These are phyloP conservation scores for Noctua janthe DNA, from an alignment of 2,888 invertebrate species.

Conservation along the genomic window DNA sequence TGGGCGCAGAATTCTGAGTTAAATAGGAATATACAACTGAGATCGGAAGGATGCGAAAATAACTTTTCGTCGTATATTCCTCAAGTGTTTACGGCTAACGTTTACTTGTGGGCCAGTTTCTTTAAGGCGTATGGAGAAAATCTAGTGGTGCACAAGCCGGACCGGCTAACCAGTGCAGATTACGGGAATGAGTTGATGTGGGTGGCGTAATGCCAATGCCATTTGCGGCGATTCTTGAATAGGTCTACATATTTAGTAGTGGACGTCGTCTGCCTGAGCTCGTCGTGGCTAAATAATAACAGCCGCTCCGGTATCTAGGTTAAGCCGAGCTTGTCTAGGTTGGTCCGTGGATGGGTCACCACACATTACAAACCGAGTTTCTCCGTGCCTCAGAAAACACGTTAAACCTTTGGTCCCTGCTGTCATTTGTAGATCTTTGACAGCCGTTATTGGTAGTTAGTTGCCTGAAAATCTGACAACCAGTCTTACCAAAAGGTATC, in stretches of 20 bases:
- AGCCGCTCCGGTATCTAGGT: background rate
- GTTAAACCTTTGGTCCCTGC: background rate
- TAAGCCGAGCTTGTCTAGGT: background rate
- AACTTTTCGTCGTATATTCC: background rate
- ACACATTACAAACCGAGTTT: background rate
- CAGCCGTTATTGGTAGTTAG: too few relatives aligned
- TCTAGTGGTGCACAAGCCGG: background rate
- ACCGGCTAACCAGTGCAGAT: background rate
- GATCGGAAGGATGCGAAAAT: background rate
- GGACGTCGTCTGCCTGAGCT: background rate
- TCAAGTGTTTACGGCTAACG: background rate
- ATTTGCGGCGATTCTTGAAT: background rate
- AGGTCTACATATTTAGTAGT: background rate
- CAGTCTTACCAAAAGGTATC: background rate
- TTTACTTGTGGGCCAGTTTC: background rate
- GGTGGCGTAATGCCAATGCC: too few relatives aligned
- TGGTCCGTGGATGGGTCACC: background rate
- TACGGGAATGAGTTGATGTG: background rate
- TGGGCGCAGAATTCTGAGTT: background rate
- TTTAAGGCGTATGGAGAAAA: background rate
- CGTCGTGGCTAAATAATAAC: background rate
- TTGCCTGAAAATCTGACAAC: background rate
- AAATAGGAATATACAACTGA: background rate
- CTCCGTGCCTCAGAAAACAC: background rate
- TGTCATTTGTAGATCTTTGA: background rate